Evolutionary conservation across 2,888 invertebrate genomes (phyloP), one percentile per base, ranked within the genome.

Genomic region (Busseola fusca): DNA sequence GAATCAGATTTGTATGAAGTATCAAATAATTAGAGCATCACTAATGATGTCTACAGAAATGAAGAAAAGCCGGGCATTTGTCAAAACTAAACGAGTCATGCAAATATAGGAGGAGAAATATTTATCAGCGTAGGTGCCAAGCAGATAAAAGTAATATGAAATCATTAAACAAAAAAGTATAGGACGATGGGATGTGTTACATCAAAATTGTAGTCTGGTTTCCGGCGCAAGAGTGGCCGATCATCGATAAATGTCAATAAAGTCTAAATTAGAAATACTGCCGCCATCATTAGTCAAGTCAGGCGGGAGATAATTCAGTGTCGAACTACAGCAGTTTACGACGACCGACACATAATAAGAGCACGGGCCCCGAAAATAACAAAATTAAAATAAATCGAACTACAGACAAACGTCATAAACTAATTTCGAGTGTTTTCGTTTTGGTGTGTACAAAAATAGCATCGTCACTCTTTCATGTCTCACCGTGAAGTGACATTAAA

Each of bases 351-450:
- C 90, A 91, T 91, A 94, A 94, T 93, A 94, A 94, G 93, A 93
- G 90, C 66, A 80, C 87, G 86, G 90, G 90, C 91, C 92, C 92
- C 92, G 90, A 94, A 95, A 95, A 95, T 95, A 95, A 94, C 95
- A 93, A 93, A 95, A 94, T 95, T 94, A 94, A 95, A 95, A 95
- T 95, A 95, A 95, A 95, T 95, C 95, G 95, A 95, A 95, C 94
- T 94, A 93, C 94, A 93, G 94, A 93, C 95, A 95, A 93, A 93
- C 94, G 95, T 95, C 95, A 95, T 95, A 95, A 95, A 95, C 94
- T 94, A 95, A 95, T 95, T 95, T 95, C 94, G 94, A 95, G 90
- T 93, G 94, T 94, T 94, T 94, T 95, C 94, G 92, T 95, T 95
- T 95, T 95, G 93, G 92, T 92, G 88, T 87, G 88, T 88, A 92